phyloP scores from a whole-genome alignment of 1,140 invertebrate genomes.

The Mamestra configurata region DNA sequence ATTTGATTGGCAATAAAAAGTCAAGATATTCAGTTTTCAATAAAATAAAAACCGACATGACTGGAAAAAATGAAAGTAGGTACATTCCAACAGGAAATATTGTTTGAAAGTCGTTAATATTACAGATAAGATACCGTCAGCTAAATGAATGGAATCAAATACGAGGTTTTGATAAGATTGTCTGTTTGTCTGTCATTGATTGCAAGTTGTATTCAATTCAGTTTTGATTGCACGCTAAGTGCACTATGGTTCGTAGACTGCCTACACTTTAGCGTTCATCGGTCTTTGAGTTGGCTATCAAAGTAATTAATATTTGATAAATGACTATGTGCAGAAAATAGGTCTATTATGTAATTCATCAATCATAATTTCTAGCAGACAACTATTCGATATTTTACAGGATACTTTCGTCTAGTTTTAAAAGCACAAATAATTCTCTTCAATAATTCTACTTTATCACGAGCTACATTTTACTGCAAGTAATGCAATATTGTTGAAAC shows the following conservation, averaged over 20 bases:
- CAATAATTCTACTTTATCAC: neutral
- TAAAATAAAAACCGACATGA: neutral
- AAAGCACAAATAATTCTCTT: neutral
- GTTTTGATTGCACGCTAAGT: neutral
- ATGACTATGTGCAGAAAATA: too few species aligned
- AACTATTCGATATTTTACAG: too few species aligned
- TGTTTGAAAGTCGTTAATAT: conserved; percentile 3
- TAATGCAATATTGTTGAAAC: conserved; percentile 11
- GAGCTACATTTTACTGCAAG: neutral
- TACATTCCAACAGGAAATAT: neutral
- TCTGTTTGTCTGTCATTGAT: conserved; percentile 26
- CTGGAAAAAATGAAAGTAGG: neutral
- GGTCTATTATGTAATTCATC: too few species aligned
- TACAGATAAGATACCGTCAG: neutral
- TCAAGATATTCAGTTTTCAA: neutral
- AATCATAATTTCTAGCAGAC: too few species aligned
- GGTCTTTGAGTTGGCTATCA: neutral
- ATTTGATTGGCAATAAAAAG: conserved; percentile 6
- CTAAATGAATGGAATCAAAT: conserved; percentile 5
- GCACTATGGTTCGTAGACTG: neutral
- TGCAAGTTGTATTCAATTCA: neutral
- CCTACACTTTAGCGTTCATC: neutral
- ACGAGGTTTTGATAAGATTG: conserved; percentile 20
- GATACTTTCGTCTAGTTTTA: neutral
- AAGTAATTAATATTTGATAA: too few species aligned